A percentile compares a stretch with the other conserved stretches of the same genome.
phyloP scores from a whole-genome alignment of 2,113 vertebrate genomes.

The Cepphus grylle region DNA sequence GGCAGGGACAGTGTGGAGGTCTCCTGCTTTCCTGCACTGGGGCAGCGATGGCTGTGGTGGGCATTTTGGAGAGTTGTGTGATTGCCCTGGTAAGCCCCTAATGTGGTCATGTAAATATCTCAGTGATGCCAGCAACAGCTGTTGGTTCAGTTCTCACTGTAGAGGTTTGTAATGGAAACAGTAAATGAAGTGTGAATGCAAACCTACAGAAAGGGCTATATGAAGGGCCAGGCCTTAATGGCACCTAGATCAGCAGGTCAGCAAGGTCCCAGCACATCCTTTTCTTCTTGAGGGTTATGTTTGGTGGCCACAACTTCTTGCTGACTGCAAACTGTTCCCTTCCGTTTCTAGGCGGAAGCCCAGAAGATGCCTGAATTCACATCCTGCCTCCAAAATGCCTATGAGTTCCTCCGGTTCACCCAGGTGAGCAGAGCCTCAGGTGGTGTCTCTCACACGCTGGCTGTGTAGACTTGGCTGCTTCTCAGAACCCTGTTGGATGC shows the following conservation, averaged over 20 bases:
- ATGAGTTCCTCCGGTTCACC: slow-evolving; percentile 79
- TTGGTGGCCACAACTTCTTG: not conserved
- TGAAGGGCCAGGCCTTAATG: not conserved
- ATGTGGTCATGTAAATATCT: not conserved
- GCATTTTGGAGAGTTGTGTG: not conserved
- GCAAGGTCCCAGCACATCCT: not conserved
- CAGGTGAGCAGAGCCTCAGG: slow-evolving; percentile 77
- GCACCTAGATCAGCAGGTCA: not conserved
- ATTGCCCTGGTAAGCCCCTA: not conserved
- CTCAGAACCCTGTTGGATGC: not conserved
- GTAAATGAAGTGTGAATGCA: not conserved
- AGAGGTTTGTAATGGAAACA: not conserved
- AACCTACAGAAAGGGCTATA: not conserved
- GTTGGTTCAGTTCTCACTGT: not conserved
- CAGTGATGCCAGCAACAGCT: not conserved
- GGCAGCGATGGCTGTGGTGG: not conserved
- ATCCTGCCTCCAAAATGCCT: slow-evolving; percentile 77
- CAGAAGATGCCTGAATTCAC: slow-evolving; percentile 77
- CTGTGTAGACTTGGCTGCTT: not conserved
- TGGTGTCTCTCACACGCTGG: not conserved
- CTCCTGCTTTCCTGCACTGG: not conserved
- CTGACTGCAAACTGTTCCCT: not conserved
- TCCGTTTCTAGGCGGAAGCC: slow-evolving; percentile 81
- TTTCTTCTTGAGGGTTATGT: not conserved
- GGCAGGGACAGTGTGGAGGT: not conserved